These are phyloP conservation scores for Alcedo quadribrachys DNA, from an alignment of 2,797 vertebrate species.

Conservation along the genomic window DNA sequence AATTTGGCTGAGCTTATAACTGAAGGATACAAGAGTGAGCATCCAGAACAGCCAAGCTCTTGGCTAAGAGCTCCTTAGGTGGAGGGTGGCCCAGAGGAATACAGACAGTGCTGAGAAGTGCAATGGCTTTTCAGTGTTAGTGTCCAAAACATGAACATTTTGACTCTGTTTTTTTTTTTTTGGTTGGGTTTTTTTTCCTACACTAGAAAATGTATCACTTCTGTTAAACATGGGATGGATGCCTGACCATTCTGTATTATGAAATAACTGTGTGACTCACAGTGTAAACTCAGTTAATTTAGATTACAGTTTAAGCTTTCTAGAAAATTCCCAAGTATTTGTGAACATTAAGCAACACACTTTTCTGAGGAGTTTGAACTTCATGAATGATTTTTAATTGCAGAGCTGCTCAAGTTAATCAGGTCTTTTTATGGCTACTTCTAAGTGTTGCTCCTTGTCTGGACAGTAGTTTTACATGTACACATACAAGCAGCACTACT, in stretches of 20 bases:
- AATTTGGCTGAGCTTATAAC: not conserved
- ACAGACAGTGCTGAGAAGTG: not conserved
- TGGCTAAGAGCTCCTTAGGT: rapidly evolving
- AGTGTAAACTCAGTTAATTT: not conserved
- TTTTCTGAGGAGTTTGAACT: not conserved
- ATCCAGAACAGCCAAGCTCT: not conserved
- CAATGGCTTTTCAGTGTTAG: not conserved
- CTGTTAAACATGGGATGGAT: not conserved
- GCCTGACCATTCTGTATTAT: not conserved
- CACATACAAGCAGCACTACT: not conserved
- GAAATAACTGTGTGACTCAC: not conserved
- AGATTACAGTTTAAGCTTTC: not conserved
- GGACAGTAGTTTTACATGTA: not conserved
- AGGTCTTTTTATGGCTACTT: not conserved
- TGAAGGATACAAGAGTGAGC: not conserved
- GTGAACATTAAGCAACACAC: not conserved
- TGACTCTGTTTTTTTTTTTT: not conserved
- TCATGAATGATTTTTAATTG: not conserved
- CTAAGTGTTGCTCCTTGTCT: not conserved
- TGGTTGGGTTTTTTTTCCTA: not conserved
- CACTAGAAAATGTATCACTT: not conserved
- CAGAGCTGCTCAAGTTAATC: not conserved
- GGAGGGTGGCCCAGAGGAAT: not conserved
- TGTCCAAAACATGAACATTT: not conserved
- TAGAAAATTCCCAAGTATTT: not conserved